Percentiles rank a stretch among this genome's conserved stretches.
Evolutionary conservation across 2,888 invertebrate species (phyloP).

Genomic region (Anthophora plumipes): DNA sequence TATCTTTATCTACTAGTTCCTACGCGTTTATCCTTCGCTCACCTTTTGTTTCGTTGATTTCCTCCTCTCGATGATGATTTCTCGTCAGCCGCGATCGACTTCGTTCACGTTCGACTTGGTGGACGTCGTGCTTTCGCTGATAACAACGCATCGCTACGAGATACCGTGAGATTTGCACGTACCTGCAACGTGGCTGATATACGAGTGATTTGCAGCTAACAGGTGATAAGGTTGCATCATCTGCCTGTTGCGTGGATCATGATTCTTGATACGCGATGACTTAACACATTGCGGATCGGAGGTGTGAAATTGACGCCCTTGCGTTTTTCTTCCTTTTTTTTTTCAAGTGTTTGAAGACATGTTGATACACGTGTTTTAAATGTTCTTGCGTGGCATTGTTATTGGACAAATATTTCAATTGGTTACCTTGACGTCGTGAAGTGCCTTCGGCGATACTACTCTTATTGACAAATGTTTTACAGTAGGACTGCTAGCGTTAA

Average conservation of each 20-base stretch:
- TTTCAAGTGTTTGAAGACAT: no score
- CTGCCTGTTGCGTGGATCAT: neutral
- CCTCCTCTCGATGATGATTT: neutral
- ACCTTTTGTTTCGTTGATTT: slow-evolving; percentile 22
- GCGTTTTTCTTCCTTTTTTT: no score
- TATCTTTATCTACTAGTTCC: slow-evolving; percentile 46
- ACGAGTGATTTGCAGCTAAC: slow-evolving; percentile 35
- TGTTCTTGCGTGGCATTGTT: no score
- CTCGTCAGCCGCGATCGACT: slow-evolving; percentile 24
- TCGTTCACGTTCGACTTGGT: slow-evolving; percentile 25
- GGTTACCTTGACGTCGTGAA: no score
- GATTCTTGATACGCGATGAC: neutral
- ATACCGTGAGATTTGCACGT: slow-evolving; percentile 67
- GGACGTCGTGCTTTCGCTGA: slow-evolving; percentile 54
- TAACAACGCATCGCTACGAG: slow-evolving; percentile 59
- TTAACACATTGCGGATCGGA: neutral
- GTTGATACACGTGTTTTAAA: no score
- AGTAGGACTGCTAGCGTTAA: no score
- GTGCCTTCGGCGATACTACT: no score
- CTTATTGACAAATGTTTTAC: no score
- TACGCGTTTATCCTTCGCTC: slow-evolving; percentile 20
- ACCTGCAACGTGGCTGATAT: slow-evolving; percentile 64
- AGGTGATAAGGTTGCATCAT: slow-evolving; percentile 42
- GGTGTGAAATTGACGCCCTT: no score
- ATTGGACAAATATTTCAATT: no score